These are phyloP conservation scores for Danaus chrysippus DNA, from an alignment of 2,888 invertebrate genomes.

Conservation along the genomic window DNA sequence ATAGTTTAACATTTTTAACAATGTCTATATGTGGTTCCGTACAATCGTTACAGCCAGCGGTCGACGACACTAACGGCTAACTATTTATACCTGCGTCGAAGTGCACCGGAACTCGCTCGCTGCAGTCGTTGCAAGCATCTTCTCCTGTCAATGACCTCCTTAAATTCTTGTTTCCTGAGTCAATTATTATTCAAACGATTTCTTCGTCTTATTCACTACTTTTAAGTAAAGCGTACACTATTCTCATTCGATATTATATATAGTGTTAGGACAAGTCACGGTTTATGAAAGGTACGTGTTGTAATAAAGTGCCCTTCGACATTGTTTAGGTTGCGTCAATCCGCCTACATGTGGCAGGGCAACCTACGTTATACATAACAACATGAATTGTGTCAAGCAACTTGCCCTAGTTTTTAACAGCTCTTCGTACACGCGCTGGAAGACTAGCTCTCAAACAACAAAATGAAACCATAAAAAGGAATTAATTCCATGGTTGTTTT, in stretches of 20 bases:
- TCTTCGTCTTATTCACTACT: conserved; percentile 6
- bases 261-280: conserved; percentile 43
- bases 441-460: conserved; percentile 18
- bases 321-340: conserved; percentile 69
- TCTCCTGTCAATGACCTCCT: conserved; percentile 74
- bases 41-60: conserved; percentile 59
- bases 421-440: conserved; percentile 12
- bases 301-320: conserved; percentile 72
- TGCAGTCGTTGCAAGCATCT: conserved; percentile 75
- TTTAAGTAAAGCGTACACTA: conserved; percentile 8
- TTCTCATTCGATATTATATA: not conserved
- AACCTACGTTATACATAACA: conserved; percentile 51
- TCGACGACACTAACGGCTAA: conserved; percentile 78
- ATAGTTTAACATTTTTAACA: conserved; percentile 26
- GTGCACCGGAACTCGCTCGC: conserved; percentile 76
- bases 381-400: conserved; percentile 69
- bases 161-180: conserved; percentile 40
- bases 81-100: conserved; percentile 77
- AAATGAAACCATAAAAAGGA: not conserved
- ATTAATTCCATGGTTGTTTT: no score
- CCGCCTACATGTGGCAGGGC: conserved; percentile 67
- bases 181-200: conserved; percentile 29
- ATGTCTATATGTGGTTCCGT: conserved; percentile 43
- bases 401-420: conserved; percentile 60
- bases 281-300: conserved; percentile 60